Percentiles rank a stretch among this genome's conserved stretches.
These are phyloP conservation scores for Ochropacha duplaris DNA, from an alignment of 2,888 invertebrate species.

Conservation along the genomic window DNA sequence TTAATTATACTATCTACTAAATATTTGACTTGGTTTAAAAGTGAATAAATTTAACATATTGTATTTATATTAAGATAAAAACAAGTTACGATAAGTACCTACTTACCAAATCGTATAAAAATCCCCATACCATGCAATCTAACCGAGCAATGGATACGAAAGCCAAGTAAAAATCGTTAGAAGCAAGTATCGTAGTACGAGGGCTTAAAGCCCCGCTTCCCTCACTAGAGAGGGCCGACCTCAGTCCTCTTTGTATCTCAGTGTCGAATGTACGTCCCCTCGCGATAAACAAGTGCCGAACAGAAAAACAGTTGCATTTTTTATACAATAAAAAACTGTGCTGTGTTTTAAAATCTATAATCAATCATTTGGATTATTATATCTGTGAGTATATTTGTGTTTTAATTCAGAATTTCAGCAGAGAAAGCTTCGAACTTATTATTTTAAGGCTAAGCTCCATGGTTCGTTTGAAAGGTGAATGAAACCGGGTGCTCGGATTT, in stretches of 20 bases:
- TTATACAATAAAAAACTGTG: conserved; percentile 66
- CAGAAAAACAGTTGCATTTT: conserved; percentile 54
- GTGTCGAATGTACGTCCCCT: conserved; percentile 42
- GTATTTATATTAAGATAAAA: no score
- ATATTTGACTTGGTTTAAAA: no score
- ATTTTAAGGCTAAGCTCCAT: conserved; percentile 29
- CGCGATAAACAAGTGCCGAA: conserved; percentile 48
- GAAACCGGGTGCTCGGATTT: conserved; percentile 40
- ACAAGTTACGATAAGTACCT: no score
- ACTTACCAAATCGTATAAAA: no score
- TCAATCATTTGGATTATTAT: conserved; percentile 62
- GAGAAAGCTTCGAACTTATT: conserved; percentile 52
- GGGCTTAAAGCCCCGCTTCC: conserved; percentile 63
- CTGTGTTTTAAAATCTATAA: conserved; percentile 58
- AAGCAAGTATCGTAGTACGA: conserved; percentile 37
- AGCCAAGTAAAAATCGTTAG: conserved; percentile 51
- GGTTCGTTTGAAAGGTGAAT: conserved; percentile 47
- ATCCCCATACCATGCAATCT: not conserved
- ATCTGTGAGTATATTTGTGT: conserved; percentile 58
- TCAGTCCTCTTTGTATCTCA: conserved; percentile 67
- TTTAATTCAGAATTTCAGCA: conserved; percentile 25
- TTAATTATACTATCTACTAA: no score
- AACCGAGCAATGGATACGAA: conserved; percentile 38
- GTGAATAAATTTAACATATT: no score
- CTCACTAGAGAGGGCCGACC: conserved; percentile 55